A percentile compares a stretch with the other conserved stretches of the same genome.
phyloP scores from a whole-genome alignment of 2,113 vertebrate genomes.

The Calypte anna region DNA sequence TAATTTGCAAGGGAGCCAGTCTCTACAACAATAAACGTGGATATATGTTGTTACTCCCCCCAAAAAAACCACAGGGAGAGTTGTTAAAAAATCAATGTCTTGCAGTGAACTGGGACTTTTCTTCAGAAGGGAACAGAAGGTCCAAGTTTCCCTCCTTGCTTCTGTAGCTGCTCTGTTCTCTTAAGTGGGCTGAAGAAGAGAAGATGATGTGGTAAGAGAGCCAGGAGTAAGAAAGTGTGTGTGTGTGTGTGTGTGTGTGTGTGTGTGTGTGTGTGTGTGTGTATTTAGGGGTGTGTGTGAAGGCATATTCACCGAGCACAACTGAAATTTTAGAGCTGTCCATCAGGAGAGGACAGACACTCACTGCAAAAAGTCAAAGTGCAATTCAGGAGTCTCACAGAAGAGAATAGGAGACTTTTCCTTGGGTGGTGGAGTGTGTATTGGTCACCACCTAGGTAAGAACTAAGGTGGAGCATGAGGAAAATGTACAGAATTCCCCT shows the following conservation, averaged over 20 bases:
- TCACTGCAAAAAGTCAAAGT: not conserved
- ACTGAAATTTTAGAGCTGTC: not conserved
- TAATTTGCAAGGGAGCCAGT: not conserved
- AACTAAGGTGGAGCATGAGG: not conserved
- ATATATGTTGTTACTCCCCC: not conserved
- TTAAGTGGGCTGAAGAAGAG: not conserved
- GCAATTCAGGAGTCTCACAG: not conserved
- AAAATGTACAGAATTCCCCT: not conserved
- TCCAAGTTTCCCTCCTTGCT: not conserved
- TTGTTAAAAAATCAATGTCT: not conserved
- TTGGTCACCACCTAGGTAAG: not conserved
- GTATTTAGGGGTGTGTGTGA: not conserved
- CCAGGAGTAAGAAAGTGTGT: not conserved
- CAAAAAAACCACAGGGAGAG: not conserved
- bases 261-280: too few relatives aligned
- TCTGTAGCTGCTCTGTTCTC: not conserved
- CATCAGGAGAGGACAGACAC: not conserved
- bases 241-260: too few relatives aligned
- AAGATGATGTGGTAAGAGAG: not conserved
- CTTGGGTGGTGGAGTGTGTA: not conserved
- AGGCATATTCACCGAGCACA: not conserved
- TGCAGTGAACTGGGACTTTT: not conserved
- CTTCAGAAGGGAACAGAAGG: not conserved
- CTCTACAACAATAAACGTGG: accelerated
- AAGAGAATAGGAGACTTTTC: not conserved